Percentiles rank a stretch among this genome's conserved stretches.
phyloP scores from a whole-genome alignment of 2,888 invertebrate genomes.

The Cephus runcator region DNA sequence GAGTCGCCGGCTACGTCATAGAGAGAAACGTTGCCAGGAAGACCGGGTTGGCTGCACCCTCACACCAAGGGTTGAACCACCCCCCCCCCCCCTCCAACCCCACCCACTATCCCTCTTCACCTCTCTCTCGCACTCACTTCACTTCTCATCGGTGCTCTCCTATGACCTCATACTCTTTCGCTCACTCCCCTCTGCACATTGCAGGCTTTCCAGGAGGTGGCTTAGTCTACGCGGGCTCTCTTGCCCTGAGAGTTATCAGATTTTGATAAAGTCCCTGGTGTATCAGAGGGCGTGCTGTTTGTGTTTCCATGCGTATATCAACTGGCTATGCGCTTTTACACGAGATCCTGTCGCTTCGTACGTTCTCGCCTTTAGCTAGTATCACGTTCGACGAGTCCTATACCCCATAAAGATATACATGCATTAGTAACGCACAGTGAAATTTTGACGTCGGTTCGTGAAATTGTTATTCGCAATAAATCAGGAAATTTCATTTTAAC shows the following conservation, averaged over 20 bases:
- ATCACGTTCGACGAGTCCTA: no score
- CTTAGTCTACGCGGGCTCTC: constrained; percentile 38
- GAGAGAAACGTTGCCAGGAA: neutral
- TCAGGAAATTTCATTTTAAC: neutral
- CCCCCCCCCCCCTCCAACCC: neutral
- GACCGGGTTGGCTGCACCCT: neutral
- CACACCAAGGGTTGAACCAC: neutral
- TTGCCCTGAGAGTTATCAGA: constrained; percentile 42
- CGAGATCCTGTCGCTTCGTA: neutral
- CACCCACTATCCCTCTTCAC: neutral
- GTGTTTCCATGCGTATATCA: constrained; percentile 40
- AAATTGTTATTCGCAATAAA: neutral
- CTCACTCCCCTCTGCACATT: constrained; percentile 34
- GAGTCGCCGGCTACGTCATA: neutral
- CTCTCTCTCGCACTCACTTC: neutral
- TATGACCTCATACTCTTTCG: constrained; percentile 7
- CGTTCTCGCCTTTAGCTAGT: neutral
- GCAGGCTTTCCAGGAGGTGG: constrained; percentile 45
- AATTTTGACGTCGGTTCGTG: neutral
- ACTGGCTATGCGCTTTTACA: neutral
- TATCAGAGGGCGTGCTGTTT: constrained; percentile 47
- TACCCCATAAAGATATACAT: neutral
- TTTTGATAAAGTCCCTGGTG: constrained; percentile 53
- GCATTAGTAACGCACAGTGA: neutral
- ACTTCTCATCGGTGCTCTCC: constrained; percentile 1